phyloP scores from a whole-genome alignment of 2,113 vertebrate species.

The Bostrychus sinensis region DNA sequence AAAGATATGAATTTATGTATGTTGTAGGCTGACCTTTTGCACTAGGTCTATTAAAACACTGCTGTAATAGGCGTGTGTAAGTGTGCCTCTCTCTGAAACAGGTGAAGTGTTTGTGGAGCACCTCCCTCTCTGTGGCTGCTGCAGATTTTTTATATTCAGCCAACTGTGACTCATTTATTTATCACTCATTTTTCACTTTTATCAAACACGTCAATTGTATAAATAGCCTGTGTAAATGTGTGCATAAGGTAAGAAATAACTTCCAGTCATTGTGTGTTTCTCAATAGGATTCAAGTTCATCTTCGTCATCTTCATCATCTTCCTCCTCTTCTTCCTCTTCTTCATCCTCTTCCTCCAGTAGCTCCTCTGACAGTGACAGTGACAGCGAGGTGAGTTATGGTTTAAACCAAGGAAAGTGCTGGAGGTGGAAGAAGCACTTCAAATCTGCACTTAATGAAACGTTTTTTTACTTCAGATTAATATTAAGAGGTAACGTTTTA shows the following conservation, averaged over 20 bases:
- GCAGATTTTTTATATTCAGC: neutral
- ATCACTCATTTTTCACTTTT: slow-evolving; percentile 14
- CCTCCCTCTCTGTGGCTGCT: slow-evolving; percentile 21
- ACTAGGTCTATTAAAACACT: slow-evolving; percentile 7
- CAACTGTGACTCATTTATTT: slow-evolving; percentile 23
- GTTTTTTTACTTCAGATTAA: too few species aligned
- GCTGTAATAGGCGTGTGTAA: slow-evolving; percentile 26
- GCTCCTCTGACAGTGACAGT: slow-evolving; percentile 69
- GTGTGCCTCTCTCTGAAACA: neutral
- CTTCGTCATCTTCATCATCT: neutral
- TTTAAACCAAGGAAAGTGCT: too few species aligned
- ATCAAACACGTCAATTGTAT: neutral
- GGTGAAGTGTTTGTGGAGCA: slow-evolving; percentile 4
- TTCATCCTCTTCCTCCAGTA: slow-evolving; percentile 54
- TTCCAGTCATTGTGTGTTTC: neutral
- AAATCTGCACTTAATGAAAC: too few species aligned
- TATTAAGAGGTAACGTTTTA: too few species aligned
- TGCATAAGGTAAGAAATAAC: slow-evolving; percentile 1
- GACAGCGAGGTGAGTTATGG: slow-evolving; percentile 64
- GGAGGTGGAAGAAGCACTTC: too few species aligned
- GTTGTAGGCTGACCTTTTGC: too few species aligned
- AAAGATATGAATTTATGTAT: too few species aligned
- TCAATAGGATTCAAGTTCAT: slow-evolving; percentile 60
- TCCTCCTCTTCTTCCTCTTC: slow-evolving; percentile 52
- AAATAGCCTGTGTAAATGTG: slow-evolving; percentile 10